Percentiles rank a stretch among this genome's conserved stretches.
These are phyloP conservation scores for Synergus itoensis DNA, from an alignment of 2,888 invertebrate genomes.

Conservation along the genomic window DNA sequence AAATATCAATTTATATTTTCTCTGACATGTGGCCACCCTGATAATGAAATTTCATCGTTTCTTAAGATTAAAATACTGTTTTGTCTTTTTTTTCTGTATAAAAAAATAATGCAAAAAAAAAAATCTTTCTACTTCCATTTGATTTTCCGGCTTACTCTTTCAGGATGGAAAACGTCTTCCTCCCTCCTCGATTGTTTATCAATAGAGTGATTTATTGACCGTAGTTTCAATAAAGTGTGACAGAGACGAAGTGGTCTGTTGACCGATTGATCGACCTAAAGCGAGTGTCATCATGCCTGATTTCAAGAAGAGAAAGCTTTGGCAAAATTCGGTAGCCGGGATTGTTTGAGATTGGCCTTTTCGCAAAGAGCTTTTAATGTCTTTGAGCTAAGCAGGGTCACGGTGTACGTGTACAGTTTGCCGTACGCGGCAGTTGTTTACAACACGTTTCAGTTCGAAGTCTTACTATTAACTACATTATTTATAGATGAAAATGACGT, in stretches of 20 bases:
- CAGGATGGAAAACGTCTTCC: neutral
- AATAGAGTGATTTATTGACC: neutral
- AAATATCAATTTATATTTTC: no score
- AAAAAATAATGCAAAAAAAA: no score
- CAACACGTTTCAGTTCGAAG: no score
- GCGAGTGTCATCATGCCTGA: neutral
- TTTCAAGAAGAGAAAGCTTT: neutral
- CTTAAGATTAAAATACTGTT: no score
- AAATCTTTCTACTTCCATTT: no score
- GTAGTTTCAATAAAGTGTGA: constrained; percentile 1
- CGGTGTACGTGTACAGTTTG: no score
- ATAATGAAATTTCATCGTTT: no score
- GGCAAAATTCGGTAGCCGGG: constrained; percentile 2
- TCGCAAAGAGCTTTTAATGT: neutral
- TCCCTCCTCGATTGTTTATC: neutral
- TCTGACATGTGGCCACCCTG: no score
- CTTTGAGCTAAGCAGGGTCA: neutral
- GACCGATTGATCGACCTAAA: neutral
- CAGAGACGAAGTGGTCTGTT: neutral
- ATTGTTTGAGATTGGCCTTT: neutral
- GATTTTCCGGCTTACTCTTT: neutral
- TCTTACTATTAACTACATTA: no score
- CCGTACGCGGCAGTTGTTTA: no score
- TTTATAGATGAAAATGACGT: no score
- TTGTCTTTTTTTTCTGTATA: no score